Evolutionary conservation across 2,113 vertebrate genomes (phyloP), one percentile per base, ranked within the genome.

Genomic region (Caranx melampygus): DNA sequence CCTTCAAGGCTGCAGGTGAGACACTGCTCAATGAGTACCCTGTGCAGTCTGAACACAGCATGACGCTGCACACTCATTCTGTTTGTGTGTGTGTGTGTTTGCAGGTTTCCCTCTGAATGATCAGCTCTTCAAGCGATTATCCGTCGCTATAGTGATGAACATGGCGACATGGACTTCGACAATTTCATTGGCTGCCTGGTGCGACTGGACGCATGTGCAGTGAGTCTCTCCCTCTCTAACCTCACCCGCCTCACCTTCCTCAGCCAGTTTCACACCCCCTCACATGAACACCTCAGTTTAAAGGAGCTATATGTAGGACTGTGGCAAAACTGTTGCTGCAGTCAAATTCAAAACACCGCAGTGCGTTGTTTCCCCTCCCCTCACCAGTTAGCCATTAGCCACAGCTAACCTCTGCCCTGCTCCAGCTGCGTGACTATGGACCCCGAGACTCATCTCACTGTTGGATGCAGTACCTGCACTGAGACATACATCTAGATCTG

Each of bases 151-250:
- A 91, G 95, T 0, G 88, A 95, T 0, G 95, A 97, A 8, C 79
- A 94, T 0, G 95, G 96, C 0, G 68, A 93, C 88, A 95, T 99
- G 95, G 96, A 99, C 86, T 99, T 99, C 73, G 98, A 98, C 88
- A 97, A 92, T 83, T 99, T 95, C 90, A 95, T 99, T 10, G 94
- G 96, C 89, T 99, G 97, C 88, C 78, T 99, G 89, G 96, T 99
- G 26, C 95, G 97, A 4, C 92, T 99, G 84, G 98, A 99, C 54
- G 94, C 87, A 99, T 99, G 98, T 99, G 97, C 89, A 93, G 97
- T 85, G 86, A 97, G 97, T 95, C 5, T 47, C 34, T 62, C 9
- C 5, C 26, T 14, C 42, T 20, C 9, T 26, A 26, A 20, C 51
- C 11, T 58, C 35, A 4, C 7, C 33, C 31, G 9, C 26, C 45